These are phyloP conservation scores for Meganola albula DNA, from an alignment of 2,888 invertebrate species.

Conservation along the genomic window DNA sequence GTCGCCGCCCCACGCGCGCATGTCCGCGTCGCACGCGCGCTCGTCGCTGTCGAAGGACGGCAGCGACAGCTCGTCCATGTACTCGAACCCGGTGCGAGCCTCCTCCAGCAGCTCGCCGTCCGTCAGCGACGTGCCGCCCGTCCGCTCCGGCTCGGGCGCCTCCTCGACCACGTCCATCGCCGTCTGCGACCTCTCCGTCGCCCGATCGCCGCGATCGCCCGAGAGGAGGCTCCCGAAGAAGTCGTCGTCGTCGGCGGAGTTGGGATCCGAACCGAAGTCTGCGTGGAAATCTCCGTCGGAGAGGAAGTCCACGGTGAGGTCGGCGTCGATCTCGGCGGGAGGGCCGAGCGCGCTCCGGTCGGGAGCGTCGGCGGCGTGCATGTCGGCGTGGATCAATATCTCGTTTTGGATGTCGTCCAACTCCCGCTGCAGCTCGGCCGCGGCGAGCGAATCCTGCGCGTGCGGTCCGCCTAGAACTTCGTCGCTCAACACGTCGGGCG, in stretches of 20 bases:
- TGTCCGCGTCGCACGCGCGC: slow-evolving; percentile 55
- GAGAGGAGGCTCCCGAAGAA: slow-evolving; percentile 60
- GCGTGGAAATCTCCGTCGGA: slow-evolving; percentile 50
- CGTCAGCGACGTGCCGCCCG: slow-evolving; percentile 57
- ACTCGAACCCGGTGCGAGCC: slow-evolving; percentile 57
- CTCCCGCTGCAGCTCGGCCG: slow-evolving; percentile 61
- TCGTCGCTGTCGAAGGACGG: slow-evolving; percentile 66
- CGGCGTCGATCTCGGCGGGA: slow-evolving; percentile 47
- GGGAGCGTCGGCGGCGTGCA: slow-evolving; percentile 41
- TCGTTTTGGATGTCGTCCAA: slow-evolving; percentile 68
- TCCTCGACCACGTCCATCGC: slow-evolving; percentile 64
- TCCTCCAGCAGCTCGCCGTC: slow-evolving; percentile 65
- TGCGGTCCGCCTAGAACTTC: slow-evolving; percentile 50
- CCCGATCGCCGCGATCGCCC: slow-evolving; percentile 42
- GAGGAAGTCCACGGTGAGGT: slow-evolving; percentile 47
- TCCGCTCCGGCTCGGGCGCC: slow-evolving; percentile 51
- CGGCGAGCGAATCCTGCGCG: slow-evolving; percentile 54
- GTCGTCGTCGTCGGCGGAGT: slow-evolving; percentile 54
- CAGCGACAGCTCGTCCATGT: slow-evolving; percentile 65
- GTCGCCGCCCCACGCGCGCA: slow-evolving; percentile 81
- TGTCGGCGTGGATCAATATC: slow-evolving; percentile 60
- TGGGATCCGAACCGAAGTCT: slow-evolving; percentile 54
- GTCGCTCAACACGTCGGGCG: slow-evolving; percentile 53
- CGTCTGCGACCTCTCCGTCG: slow-evolving; percentile 42
- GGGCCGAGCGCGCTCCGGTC: slow-evolving; percentile 36